These are phyloP conservation scores for Caenorhabditis imperialis DNA, from an alignment of 2,888 invertebrate species.

Conservation along the genomic window DNA sequence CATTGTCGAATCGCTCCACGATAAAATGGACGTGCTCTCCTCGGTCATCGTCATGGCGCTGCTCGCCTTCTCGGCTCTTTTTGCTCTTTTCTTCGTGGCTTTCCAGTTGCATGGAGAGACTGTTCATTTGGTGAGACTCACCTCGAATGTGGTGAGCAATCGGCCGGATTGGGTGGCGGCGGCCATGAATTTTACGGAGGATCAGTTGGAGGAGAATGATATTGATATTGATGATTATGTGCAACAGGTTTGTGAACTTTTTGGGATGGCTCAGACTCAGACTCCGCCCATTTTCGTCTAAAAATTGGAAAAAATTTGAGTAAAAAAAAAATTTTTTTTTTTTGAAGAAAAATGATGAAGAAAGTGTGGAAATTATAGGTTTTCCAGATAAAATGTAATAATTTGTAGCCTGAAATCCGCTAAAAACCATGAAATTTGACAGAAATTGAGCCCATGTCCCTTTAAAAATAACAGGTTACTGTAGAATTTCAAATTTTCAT, in stretches of 20 bases:
- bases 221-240: constrained; percentile 76
- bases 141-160: constrained; percentile 70
- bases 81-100: constrained; percentile 70
- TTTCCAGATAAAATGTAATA: too few species aligned
- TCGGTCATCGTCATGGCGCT: constrained; percentile 75
- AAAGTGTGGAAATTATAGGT: too few species aligned
- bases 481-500: too few species aligned
- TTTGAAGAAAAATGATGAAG: too few species aligned
- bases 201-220: constrained; percentile 73
- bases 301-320: too few species aligned
- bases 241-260: constrained; percentile 65
- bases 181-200: constrained; percentile 76
- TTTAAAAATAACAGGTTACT: too few species aligned
- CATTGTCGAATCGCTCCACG: constrained; percentile 59
- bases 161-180: constrained; percentile 74
- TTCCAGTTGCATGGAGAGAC: constrained; percentile 76
- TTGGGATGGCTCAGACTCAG: neutral
- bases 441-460: too few species aligned
- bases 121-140: constrained; percentile 70
- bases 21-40: constrained; percentile 74
- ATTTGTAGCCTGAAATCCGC: too few species aligned
- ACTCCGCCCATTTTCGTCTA: too few species aligned
- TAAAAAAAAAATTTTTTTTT: too few species aligned
- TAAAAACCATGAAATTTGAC: too few species aligned
- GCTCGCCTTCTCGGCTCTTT: constrained; percentile 69